These are phyloP conservation scores for Spodoptera frugiperda DNA, from an alignment of 1,140 invertebrate genomes.

Conservation along the genomic window DNA sequence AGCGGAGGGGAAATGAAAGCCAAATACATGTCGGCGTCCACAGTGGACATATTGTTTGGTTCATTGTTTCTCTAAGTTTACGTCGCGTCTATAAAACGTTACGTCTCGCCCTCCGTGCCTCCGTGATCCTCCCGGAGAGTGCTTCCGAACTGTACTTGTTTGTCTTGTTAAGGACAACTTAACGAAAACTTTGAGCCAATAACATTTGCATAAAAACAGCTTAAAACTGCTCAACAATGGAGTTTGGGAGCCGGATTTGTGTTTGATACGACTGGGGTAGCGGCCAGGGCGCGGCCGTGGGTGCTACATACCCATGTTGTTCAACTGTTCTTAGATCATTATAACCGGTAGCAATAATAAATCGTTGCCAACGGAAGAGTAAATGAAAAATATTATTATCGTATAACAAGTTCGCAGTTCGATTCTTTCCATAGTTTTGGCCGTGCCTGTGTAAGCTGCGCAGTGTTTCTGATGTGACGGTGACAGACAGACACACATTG, in stretches of 20 bases:
- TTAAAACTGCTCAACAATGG: conserved; percentile 38
- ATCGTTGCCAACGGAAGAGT: too few relatives aligned
- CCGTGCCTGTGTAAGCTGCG: background rate
- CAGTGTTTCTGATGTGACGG: too few relatives aligned
- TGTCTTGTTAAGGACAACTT: conserved; percentile 8
- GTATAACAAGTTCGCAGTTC: too few relatives aligned
- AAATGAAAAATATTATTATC: too few relatives aligned
- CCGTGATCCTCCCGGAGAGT: background rate
- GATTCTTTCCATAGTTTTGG: too few relatives aligned
- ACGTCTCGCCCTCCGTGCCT: background rate
- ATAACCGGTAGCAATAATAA: too few relatives aligned
- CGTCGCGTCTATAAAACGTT: background rate
- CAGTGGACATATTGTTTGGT: background rate
- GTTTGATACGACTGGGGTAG: too few relatives aligned
- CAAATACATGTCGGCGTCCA: background rate
- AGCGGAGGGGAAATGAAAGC: too few relatives aligned
- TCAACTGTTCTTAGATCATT: too few relatives aligned
- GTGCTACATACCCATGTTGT: background rate
- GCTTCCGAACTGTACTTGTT: background rate
- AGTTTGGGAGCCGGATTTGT: conserved; percentile 4
- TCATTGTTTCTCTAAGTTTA: background rate
- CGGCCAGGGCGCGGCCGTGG: background rate
- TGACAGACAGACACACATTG: background rate
- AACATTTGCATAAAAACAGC: conserved; percentile 45
- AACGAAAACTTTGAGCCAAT: conserved; percentile 35